These are phyloP conservation scores for Sminthurides bifidus DNA, from an alignment of 1,140 invertebrate species.

Conservation along the genomic window DNA sequence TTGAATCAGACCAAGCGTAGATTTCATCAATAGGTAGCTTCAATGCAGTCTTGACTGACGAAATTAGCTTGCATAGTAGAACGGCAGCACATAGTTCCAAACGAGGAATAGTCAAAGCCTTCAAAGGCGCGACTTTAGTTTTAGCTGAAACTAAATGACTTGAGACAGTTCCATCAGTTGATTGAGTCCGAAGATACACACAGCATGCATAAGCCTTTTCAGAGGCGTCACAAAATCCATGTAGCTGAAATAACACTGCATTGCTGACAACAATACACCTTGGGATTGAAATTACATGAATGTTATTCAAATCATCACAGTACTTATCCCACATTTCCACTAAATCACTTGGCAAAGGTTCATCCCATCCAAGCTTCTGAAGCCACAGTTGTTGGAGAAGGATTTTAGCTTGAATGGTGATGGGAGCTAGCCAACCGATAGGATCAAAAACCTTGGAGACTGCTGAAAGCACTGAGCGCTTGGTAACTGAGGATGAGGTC, in stretches of 20 bases:
- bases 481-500: constrained; percentile 1
- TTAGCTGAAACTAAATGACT: constrained; percentile 14
- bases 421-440: constrained; percentile 16
- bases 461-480: constrained; percentile 20
- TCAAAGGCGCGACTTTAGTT: constrained; percentile 31
- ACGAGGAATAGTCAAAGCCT: constrained; percentile 28
- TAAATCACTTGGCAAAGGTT: constrained; percentile 19
- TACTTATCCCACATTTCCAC: constrained; percentile 22
- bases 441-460: constrained; percentile 26
- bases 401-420: constrained; percentile 20
- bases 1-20: constrained; percentile 36
- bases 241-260: neutral
- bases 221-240: constrained; percentile 8
- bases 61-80: constrained; percentile 28
- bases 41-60: neutral
- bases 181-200: neutral
- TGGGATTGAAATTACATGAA: neutral
- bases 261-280: neutral
- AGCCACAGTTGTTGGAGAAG: constrained; percentile 25
- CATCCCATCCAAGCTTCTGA: constrained; percentile 17
- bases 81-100: constrained; percentile 34
- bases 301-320: constrained; percentile 2
- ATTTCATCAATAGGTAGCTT: neutral
- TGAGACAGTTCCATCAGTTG: neutral
- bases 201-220: neutral